Percentiles rank a stretch among this genome's conserved stretches.
Conservation (phyloP, 1,140 invertebrate species). For the Centruroides sculpturatus region DNA sequence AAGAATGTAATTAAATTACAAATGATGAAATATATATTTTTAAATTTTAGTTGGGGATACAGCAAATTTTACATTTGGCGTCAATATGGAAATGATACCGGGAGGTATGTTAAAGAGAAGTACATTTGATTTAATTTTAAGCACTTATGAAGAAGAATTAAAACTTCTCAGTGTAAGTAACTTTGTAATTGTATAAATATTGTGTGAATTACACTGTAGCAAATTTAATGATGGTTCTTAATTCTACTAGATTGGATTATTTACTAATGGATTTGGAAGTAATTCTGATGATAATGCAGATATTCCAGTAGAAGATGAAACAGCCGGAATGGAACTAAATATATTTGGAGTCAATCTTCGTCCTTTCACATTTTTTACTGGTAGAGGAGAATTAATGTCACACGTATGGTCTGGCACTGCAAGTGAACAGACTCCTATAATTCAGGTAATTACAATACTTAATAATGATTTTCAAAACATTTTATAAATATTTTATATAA, state of each 20-base stretch:
- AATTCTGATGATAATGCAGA: constrained; percentile 24
- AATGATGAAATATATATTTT: not conserved
- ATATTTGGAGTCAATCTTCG: constrained; percentile 59
- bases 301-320: constrained; percentile 37
- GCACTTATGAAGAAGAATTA: not conserved
- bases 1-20: too few species aligned
- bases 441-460: constrained; percentile 40
- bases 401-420: constrained; percentile 74
- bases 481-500: too few species aligned
- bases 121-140: constrained; percentile 4
- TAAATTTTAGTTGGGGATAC: constrained; percentile 2
- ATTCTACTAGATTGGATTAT: constrained; percentile 48
- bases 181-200: not conserved
- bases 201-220: too few species aligned
- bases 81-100: constrained; percentile 4
- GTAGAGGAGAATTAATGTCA: constrained; percentile 71
- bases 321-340: constrained; percentile 70
- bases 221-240: too few species aligned
- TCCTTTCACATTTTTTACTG: constrained; percentile 70
- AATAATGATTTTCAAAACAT: too few species aligned
- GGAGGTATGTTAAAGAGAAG: constrained; percentile 8
- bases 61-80: constrained; percentile 1
- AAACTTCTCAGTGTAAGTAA: constrained; percentile 6
- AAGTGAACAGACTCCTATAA: constrained; percentile 63
- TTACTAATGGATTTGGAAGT: constrained; percentile 59